phyloP scores from a whole-genome alignment of 2,113 vertebrate genomes.

The Galemys pyrenaicus region DNA sequence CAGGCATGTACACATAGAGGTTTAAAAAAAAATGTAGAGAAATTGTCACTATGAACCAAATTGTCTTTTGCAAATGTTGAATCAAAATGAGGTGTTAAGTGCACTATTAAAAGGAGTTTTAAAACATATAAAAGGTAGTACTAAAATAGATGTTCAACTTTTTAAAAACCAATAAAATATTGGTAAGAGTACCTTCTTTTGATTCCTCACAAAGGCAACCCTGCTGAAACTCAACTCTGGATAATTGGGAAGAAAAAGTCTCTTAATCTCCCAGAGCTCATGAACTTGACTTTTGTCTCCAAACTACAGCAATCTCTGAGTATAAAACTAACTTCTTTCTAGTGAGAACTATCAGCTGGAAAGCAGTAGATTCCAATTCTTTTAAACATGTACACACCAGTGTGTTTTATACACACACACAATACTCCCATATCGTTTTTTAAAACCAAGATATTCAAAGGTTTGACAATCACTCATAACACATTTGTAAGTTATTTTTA shows the following conservation, averaged over 20 bases:
- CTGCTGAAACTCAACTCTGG: neutral
- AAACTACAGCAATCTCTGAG: neutral
- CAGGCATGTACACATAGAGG: neutral
- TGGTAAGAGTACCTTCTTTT: neutral
- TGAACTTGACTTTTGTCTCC: neutral
- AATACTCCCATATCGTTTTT: neutral
- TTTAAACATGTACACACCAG: neutral
- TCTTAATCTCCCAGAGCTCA: neutral
- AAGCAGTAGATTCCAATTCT: neutral
- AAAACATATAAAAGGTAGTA: neutral
- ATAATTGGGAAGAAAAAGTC: neutral
- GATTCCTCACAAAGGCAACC: neutral
- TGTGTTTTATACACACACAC: neutral
- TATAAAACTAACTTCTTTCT: neutral
- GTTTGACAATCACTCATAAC: neutral
- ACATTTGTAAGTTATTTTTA: neutral
- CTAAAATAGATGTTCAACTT: slow-evolving; percentile 29
- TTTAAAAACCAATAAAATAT: slow-evolving; percentile 1
- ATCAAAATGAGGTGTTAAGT: slow-evolving; percentile 51
- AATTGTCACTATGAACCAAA: neutral
- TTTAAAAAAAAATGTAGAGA: neutral
- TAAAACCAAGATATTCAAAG: neutral
- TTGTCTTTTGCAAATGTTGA: slow-evolving; percentile 34
- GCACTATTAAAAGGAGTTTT: slow-evolving; percentile 32
- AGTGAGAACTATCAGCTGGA: neutral